Conservation (phyloP, 2,797 vertebrate species). For the Rhinella marina region DNA sequence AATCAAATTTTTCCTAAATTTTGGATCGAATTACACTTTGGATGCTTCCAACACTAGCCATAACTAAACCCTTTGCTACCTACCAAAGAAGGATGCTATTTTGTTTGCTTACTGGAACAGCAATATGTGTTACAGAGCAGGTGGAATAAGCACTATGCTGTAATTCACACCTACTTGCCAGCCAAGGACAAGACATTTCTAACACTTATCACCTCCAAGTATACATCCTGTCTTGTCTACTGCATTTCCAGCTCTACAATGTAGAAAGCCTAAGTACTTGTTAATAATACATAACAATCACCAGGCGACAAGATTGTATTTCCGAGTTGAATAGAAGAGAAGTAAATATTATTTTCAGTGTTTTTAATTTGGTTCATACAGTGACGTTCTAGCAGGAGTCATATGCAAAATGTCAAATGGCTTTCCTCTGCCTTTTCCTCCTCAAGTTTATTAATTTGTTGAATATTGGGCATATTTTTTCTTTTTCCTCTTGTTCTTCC, state of each 20-base stretch:
- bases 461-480: slow-evolving; percentile 47
- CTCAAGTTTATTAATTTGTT: slow-evolving; percentile 35
- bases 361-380: slow-evolving; percentile 7
- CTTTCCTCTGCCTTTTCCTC: slow-evolving; percentile 39
- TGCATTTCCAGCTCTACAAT: not conserved
- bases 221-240: slow-evolving; percentile 29
- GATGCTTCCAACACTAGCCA: too few species aligned
- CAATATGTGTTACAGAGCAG: not conserved
- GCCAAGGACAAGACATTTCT: not conserved
- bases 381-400: slow-evolving; percentile 7
- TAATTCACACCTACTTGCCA: not conserved
- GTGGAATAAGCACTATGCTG: not conserved
- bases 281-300: not conserved
- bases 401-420: slow-evolving; percentile 45
- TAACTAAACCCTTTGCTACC: too few species aligned
- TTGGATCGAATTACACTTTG: too few species aligned
- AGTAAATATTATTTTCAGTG: slow-evolving; percentile 17
- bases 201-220: slow-evolving; percentile 1
- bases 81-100: not conserved
- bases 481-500: slow-evolving; percentile 58
- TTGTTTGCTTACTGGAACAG: not conserved
- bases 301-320: not conserved
- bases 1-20: too few species aligned
- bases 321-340: not conserved
- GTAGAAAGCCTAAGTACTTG: not conserved